Evolutionary conservation across 2,888 invertebrate genomes (phyloP).

Genomic region (Drosophila rubida): DNA sequence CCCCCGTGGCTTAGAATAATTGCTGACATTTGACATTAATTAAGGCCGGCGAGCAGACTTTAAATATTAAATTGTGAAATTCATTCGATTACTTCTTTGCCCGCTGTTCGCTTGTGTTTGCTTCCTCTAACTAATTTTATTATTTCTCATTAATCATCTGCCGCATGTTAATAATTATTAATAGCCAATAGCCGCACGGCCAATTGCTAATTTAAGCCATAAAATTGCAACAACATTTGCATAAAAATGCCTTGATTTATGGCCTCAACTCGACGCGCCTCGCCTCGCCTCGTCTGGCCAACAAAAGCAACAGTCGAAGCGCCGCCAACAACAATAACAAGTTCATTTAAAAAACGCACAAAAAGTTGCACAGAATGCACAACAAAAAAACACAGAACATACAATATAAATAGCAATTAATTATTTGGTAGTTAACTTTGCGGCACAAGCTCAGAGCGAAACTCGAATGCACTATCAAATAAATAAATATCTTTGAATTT

Average conservation of each 20-base stretch:
- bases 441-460: background rate
- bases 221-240: conserved; percentile 73
- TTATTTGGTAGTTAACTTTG: conserved; percentile 60
- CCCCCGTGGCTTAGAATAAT: conserved; percentile 72
- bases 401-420: conserved; percentile 69
- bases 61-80: conserved; percentile 59
- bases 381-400: no score
- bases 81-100: conserved; percentile 8
- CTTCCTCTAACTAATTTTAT: conserved; percentile 70
- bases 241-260: conserved; percentile 74
- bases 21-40: conserved; percentile 74
- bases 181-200: conserved; percentile 59
- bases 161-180: conserved; percentile 79
- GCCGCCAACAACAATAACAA: conserved; percentile 41
- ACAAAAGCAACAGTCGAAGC: conserved; percentile 8
- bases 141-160: conserved; percentile 74
- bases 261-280: no score
- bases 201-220: conserved; percentile 74
- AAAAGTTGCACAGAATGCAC: conserved; percentile 16
- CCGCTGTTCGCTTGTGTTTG: background rate
- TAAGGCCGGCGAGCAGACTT: conserved; percentile 47
- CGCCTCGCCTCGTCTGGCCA: no score
- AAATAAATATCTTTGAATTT: no score
- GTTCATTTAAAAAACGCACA: conserved; percentile 45
- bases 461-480: conserved; percentile 22